Conservation (phyloP, 2,113 vertebrate species). For the Eulemur macaco region DNA sequence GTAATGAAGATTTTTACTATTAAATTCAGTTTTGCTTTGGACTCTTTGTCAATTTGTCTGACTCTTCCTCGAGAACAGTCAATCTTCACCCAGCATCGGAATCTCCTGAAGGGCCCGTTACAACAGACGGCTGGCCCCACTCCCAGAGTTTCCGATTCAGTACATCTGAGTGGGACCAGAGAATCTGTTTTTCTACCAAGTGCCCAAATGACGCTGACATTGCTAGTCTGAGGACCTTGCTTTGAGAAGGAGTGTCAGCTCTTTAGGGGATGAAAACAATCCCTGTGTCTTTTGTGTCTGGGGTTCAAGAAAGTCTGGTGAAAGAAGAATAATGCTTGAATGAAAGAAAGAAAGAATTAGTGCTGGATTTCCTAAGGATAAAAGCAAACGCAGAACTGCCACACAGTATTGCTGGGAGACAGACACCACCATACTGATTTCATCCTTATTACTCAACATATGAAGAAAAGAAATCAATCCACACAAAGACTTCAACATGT, state of each 20-base stretch:
- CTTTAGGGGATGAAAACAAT: not conserved
- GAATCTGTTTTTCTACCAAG: not conserved
- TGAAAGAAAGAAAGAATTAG: not conserved
- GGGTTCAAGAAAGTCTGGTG: not conserved
- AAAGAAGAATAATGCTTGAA: not conserved
- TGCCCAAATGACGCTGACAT: not conserved
- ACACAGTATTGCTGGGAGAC: not conserved
- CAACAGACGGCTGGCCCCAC: not conserved
- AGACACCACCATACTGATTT: not conserved
- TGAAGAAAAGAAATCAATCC: not conserved
- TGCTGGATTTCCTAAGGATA: not conserved
- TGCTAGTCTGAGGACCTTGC: not conserved
- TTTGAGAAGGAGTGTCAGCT: not conserved
- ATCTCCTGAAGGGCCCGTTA: not conserved
- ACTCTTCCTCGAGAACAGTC: not conserved
- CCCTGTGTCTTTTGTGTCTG: not conserved
- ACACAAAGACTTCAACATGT: not conserved
- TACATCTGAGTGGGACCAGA: not conserved
- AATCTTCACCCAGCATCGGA: not conserved
- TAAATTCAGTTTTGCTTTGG: not conserved
- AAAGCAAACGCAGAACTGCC: not conserved
- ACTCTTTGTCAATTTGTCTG: not conserved
- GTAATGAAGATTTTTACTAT: conserved; percentile 1
- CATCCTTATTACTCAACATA: not conserved
- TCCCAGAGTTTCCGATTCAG: not conserved